Base-by-base conservation (phyloP, 2,797 vertebrate genomes). In the Linurgus olivaceus region DNA sequence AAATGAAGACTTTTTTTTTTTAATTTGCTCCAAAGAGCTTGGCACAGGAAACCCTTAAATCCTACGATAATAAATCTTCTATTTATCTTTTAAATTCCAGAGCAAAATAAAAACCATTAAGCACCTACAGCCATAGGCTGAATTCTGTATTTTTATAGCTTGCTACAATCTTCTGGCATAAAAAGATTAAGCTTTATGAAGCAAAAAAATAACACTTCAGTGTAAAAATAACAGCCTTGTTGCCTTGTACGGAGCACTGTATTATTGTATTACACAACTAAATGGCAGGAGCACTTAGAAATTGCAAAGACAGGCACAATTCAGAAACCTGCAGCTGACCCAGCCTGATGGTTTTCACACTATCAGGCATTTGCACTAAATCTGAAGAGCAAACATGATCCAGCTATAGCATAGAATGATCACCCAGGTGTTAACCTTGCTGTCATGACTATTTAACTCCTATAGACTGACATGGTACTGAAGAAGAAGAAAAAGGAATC, bases 1-100 rank as follows among this genome's bases (percentile, higher is more conserved):
- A 91, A 94, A 88, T 63, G 40, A 86, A 54, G 66, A 76, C 11
- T 42, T 86, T 90, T 72, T 80, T 80, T 73, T 76, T 72, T 37
- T n/a, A n/a, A 77, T 82, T 92, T 92, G 44, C 72, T 88, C 45
- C 50, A 44, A 94, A 79, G 24, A 91, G 45, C 48, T 82, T 90
- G 70, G 82, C 86, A 74, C 87, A 90, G 93, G 87, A 97, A 96
- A 93, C 47, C 23, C 63, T 24, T 16, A 92, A 93, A 95, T 96
- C 89, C 91, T 95, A 62, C 7, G 1, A 67, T 82, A 96, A 93
- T 95, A 94, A 92, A 93, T 81, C 78, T 85, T 71, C 42, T 92
- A 31, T 94, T 95, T 92, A 72, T 91, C 84, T 93, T 95, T 80
- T 80, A 88, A 93, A 92, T 92, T 72, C 91, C 79, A 62, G 11